phyloP scores from a whole-genome alignment of 1,140 invertebrate species.

The Listronotus bonariensis region DNA sequence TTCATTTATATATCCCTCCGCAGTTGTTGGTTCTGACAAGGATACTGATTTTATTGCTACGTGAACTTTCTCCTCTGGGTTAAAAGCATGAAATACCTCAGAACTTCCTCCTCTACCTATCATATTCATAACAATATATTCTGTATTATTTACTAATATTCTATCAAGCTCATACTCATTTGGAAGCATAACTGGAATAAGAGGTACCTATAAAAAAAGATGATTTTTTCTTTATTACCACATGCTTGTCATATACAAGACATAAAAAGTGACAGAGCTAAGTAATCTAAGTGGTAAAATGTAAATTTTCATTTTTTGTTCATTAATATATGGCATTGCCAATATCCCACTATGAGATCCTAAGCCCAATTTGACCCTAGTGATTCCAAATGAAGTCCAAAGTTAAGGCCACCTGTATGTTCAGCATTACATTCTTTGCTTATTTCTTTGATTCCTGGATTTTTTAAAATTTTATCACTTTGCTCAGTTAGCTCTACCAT shows the following conservation, averaged over 20 bases:
- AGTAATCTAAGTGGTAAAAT: too few relatives aligned
- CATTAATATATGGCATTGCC: too few relatives aligned
- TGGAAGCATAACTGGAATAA: conserved; percentile 3
- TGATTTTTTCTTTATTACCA: background rate
- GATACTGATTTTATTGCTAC: conserved; percentile 62
- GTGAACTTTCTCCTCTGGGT: conserved; percentile 33
- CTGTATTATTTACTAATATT: conserved; percentile 44
- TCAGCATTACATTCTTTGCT: too few relatives aligned
- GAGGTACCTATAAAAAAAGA: conserved; percentile 2
- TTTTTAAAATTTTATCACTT: too few relatives aligned
- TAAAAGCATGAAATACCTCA: conserved; percentile 49
- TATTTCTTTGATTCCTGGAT: too few relatives aligned
- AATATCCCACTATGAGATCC: too few relatives aligned
- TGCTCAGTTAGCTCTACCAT: too few relatives aligned
- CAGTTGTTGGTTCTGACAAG: conserved; percentile 66
- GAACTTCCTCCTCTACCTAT: conserved; percentile 53
- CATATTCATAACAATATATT: conserved; percentile 47
- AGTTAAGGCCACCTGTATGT: too few relatives aligned
- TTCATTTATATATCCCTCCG: conserved; percentile 88
- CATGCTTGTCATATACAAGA: background rate
- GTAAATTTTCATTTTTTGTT: too few relatives aligned
- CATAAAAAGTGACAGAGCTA: too few relatives aligned
- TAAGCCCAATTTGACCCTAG: too few relatives aligned
- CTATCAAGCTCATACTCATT: conserved; percentile 26
- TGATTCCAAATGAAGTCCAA: too few relatives aligned